These are phyloP conservation scores for Helogale parvula DNA, from an alignment of 2,113 vertebrate genomes.

Conservation along the genomic window DNA sequence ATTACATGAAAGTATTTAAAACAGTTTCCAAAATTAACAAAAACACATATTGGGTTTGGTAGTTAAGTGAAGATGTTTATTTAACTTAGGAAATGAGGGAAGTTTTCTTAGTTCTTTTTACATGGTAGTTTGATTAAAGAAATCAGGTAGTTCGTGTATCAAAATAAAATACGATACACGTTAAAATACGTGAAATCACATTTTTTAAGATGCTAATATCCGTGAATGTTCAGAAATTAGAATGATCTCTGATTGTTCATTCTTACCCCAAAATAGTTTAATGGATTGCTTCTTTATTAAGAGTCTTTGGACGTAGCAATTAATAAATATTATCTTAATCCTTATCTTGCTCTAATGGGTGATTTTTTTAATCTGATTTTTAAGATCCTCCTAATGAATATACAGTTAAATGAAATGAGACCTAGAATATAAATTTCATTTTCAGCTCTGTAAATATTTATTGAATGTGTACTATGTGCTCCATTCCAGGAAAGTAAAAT, in stretches of 20 bases:
- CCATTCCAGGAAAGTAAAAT: neutral
- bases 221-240: neutral
- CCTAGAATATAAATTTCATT: neutral
- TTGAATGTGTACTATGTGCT: neutral
- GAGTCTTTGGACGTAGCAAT: neutral
- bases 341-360: neutral
- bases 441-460: constrained; percentile 28
- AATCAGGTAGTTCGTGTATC: constrained; percentile 9
- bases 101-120: neutral
- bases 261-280: neutral
- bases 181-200: constrained; percentile 34
- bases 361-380: neutral
- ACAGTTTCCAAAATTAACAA: constrained; percentile 38
- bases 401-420: constrained; percentile 2
- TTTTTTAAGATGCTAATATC: neutral
- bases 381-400: neutral
- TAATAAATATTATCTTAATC: neutral
- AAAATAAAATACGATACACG: constrained; percentile 47
- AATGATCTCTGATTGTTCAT: constrained; percentile 18
- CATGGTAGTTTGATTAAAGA: constrained; percentile 4
- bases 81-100: constrained; percentile 24
- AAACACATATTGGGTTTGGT: neutral
- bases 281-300: neutral
- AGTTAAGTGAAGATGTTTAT: constrained; percentile 56
- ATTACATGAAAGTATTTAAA: constrained; percentile 47